Base-by-base conservation (phyloP, 92 coral and sea anemone species). In the Pocillopora meandrina region DNA sequence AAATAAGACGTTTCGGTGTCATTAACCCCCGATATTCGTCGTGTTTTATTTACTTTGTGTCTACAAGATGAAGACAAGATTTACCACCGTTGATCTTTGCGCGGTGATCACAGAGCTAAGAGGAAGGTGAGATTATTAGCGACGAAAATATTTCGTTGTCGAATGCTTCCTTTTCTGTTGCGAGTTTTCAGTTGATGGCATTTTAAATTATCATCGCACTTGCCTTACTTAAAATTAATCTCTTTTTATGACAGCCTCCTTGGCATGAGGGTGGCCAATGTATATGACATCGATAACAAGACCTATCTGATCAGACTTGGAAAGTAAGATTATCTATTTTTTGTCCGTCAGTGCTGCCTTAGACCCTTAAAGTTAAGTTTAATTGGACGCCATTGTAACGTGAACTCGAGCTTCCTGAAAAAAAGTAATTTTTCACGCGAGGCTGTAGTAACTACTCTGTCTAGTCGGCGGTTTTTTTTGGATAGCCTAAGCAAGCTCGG, bases 251-350 rank as follows among this genome's bases (percentile, higher is more conserved):
- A 15, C 58, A 96, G 99, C 84, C 91, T 94, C 17, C 64, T 91
- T 15, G 99, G 99, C 1, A 94, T 96, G 99, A 90, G 99, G 69
- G 99, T 96, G 72, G 92, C 90, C 56, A 96, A 91, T 64, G 80
- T 96, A 59, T 96, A 96, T 84, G 99, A 96, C 62, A 95, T 94
- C 47, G 99, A 96, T 59, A 96, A 73, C 94, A 96, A 96, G 86
- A 96, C 97, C 15, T 96, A 96, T 65, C 97, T 96, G 15, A 96
- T 96, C 20, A 93, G 89, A 71, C 84, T 96, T 17, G 97, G 92
- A 67, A 96, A 92, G 99, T 96, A 87, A 81, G 98, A 42, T 42
- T 93, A 59, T 13, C 55, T 83, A 21, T 2, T 81, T 42, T 42
- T 42, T 7, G 8, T 42, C 5, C 4, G 8, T 42, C 52, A 42